Percentiles rank a stretch among this genome's conserved stretches.
Evolutionary conservation across 2,797 vertebrate genomes (phyloP).

Genomic region (Pantherophis alleghaniensis): DNA sequence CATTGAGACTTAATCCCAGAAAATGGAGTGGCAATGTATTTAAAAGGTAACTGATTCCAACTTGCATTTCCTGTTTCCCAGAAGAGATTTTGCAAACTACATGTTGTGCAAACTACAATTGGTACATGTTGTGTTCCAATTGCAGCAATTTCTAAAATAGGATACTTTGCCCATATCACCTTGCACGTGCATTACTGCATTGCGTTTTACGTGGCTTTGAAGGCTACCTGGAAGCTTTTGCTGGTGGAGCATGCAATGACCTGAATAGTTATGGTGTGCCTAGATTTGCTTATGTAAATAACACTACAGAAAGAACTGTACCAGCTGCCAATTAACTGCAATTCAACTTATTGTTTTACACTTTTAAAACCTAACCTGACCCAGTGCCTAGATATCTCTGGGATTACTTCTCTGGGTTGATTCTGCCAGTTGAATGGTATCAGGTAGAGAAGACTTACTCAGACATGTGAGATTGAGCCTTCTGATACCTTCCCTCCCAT

Average conservation of each 20-base stretch:
- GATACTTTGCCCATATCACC: not conserved
- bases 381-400: not conserved
- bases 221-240: not conserved
- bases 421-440: not conserved
- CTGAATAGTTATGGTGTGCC: not conserved
- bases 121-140: not conserved
- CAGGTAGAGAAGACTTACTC: not conserved
- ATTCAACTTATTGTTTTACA: not conserved
- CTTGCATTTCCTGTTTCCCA: not conserved
- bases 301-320: not conserved
- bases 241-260: not conserved
- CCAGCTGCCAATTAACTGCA: not conserved
- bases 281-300: not conserved
- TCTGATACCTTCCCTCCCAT: not conserved
- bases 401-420: not conserved
- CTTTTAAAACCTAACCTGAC: not conserved
- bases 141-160: not conserved
- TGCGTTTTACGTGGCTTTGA: not conserved
- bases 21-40: not conserved
- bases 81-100: not conserved
- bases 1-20: not conserved
- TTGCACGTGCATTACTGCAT: not conserved
- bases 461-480: not conserved
- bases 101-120: not conserved
- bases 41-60: not conserved